phyloP scores from a whole-genome alignment of 1,140 invertebrate species.

The Homalodisca vitripennis region DNA sequence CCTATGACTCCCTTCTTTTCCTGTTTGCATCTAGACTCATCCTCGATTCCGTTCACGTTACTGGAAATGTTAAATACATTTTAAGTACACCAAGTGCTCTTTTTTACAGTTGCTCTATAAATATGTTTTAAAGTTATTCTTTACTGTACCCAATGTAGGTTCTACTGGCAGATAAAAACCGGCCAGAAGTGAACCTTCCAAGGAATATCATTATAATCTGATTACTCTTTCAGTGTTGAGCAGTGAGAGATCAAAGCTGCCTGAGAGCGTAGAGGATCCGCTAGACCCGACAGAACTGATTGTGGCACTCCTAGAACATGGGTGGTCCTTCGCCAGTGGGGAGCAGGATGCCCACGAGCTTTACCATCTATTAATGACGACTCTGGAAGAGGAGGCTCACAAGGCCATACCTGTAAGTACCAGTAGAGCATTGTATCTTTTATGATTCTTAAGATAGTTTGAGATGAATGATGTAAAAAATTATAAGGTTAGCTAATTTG shows the following conservation, averaged over 20 bases:
- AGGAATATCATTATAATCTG: background rate
- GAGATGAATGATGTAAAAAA: too few species aligned
- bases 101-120: background rate
- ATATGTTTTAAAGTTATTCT: background rate
- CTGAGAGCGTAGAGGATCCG: slow-evolving; percentile 62
- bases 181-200: background rate
- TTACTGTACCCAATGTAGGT: background rate
- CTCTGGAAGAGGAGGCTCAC: slow-evolving; percentile 78
- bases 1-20: too few species aligned
- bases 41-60: background rate
- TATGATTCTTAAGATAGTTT: too few species aligned
- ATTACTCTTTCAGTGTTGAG: slow-evolving; percentile 34
- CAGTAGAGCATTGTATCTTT: too few species aligned
- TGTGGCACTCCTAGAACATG: slow-evolving; percentile 65
- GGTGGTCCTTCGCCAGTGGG: slow-evolving; percentile 84
- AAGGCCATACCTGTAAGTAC: slow-evolving; percentile 45
- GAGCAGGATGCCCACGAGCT: slow-evolving; percentile 94
- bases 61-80: background rate
- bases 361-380: slow-evolving; percentile 81
- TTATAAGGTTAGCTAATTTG: too few species aligned
- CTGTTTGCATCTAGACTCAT: too few species aligned
- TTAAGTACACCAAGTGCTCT: background rate
- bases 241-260: slow-evolving; percentile 28
- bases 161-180: background rate
- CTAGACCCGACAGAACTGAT: slow-evolving; percentile 73